These are phyloP conservation scores for Holothuria leucospilota DNA, from an alignment of 53 echinoderm and acorn worm genomes.

Conservation along the genomic window DNA sequence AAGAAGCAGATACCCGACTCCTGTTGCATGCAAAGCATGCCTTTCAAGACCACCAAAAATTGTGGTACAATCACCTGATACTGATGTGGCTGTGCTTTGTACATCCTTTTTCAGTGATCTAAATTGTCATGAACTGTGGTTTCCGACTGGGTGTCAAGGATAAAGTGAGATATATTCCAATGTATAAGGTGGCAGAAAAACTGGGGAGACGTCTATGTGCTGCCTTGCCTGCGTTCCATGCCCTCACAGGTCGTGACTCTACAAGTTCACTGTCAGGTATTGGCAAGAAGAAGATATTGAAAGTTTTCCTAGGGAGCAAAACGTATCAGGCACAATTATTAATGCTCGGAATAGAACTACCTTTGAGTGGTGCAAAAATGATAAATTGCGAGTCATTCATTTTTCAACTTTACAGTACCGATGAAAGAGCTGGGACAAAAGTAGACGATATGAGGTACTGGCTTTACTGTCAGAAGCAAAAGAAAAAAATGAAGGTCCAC, in stretches of 20 bases:
- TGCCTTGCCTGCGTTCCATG: neutral
- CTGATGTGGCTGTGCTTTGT: constrained; percentile 2
- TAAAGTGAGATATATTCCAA: too few species aligned
- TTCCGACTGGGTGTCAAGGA: constrained; percentile 4
- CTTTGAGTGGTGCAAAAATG: neutral
- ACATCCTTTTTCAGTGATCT: neutral
- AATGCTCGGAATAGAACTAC: neutral
- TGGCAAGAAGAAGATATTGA: neutral
- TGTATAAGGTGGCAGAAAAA: neutral
- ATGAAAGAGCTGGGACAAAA: constrained; percentile 2
- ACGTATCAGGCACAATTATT: neutral
- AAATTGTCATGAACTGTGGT: constrained; percentile 2
- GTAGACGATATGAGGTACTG: neutral
- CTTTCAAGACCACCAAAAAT: neutral
- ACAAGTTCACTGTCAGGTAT: constrained; percentile 1
- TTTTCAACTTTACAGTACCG: too few species aligned
- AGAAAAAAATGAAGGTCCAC: neutral
- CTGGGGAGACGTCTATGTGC: neutral
- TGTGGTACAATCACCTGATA: constrained; percentile 13
- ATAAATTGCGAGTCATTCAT: neutral
- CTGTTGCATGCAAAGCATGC: neutral
- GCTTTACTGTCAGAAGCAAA: neutral
- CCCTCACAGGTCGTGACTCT: constrained; percentile 1
- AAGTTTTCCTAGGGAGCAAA: neutral
- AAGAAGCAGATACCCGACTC: too few species aligned